phyloP scores from a whole-genome alignment of 2,113 vertebrate genomes.

The Delphinus delphis region DNA sequence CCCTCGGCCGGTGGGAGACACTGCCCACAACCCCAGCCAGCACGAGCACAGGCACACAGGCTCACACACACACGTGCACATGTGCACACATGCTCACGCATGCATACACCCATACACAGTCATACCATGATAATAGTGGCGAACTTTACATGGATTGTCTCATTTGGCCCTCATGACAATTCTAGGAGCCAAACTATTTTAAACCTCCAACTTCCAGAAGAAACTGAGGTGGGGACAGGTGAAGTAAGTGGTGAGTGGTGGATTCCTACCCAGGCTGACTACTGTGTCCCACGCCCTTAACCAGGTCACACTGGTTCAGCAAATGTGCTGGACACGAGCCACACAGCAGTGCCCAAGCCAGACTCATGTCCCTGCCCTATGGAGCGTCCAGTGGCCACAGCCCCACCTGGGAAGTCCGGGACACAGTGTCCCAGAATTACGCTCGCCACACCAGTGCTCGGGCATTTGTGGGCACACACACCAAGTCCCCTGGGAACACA shows the following conservation, averaged over 20 bases:
- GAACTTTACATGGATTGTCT: not conserved
- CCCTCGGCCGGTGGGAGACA: not conserved
- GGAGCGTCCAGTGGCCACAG: not conserved
- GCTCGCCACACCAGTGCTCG: rapidly evolving
- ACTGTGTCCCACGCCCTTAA: rapidly evolving
- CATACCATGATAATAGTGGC: not conserved
- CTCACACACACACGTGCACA: not conserved
- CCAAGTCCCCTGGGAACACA: not conserved
- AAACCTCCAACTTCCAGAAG: not conserved
- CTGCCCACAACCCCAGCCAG: not conserved
- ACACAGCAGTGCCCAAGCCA: not conserved
- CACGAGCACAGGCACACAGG: not conserved
- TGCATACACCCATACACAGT: too few species aligned
- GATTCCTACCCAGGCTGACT: not conserved
- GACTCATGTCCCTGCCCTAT: rapidly evolving
- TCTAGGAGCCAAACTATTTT: not conserved
- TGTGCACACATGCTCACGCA: not conserved
- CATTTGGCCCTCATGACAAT: not conserved
- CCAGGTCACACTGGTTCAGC: not conserved
- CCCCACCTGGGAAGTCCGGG: not conserved
- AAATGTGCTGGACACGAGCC: not conserved
- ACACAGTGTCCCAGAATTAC: not conserved
- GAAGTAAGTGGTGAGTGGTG: not conserved
- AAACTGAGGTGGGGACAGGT: not conserved
- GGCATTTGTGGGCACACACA: not conserved